Evolutionary conservation across 2,113 vertebrate species (phyloP), one percentile per base, ranked within the genome.

Genomic region (Hyaena hyaena): DNA sequence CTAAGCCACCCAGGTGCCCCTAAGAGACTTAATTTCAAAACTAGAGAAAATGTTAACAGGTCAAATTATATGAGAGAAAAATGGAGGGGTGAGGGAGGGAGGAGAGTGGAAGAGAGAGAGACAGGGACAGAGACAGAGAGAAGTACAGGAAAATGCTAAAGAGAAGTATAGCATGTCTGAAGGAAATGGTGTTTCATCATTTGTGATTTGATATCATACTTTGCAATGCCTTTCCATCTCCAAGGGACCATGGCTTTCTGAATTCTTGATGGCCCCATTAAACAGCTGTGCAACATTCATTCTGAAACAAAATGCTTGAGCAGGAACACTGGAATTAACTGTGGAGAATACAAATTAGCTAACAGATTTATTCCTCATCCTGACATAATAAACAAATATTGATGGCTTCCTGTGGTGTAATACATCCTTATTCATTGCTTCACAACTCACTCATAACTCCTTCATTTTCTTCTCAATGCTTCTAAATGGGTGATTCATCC

Each of bases 331-430:
- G 93, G 95, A 98, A 98, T 98, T 98, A 98, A 98, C 95, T 28
- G 96, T 95, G 96, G 93, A 98, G 98, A 98, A 98, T 98, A 98
- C 98, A 98, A 98, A 99, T 98, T 98, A 99, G 96, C 83, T 71
- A 94, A 65, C 98, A 97, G 96, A 98, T 98, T 98, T 98, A 98
- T 98, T 97, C 97, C 97, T 98, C 91, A 90, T 63, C 50, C 96
- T 98, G 98, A 98, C 98, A 98, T 92, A 98, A 98, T 98, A 98
- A 98, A 98, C 98, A 98, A 98, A 98, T 98, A 98, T 98, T 98
- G 98, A 98, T 98, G 98, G 98, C 98, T 98, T 98, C 97, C 98
- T 73, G 79, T 96, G 98, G 97, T 98, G 98, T 97, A 96, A 98
- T 98, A 94, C 98, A 98, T 98, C 96, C 98, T 98, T 97, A 98